phyloP scores from a whole-genome alignment of 2,113 vertebrate species.

The Nyctibius bracteatus region DNA sequence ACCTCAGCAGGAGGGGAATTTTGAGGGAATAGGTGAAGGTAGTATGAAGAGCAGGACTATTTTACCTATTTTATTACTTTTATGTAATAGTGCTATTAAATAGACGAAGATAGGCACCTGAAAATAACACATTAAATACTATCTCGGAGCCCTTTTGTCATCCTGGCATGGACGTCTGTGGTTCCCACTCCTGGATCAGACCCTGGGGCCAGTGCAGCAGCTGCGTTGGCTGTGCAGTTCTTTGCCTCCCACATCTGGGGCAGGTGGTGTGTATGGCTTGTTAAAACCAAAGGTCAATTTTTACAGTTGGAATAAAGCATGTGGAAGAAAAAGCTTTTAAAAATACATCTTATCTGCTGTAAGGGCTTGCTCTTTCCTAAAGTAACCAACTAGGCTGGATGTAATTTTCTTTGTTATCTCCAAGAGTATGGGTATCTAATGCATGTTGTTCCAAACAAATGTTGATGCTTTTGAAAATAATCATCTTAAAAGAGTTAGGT shows the following conservation, averaged over 20 bases:
- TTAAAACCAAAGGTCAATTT: neutral
- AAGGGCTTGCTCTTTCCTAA: neutral
- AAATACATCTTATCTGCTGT: neutral
- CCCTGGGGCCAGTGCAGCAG: neutral
- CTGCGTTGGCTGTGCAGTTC: neutral
- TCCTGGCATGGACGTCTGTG: neutral
- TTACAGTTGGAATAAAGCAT: neutral
- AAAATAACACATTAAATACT: neutral
- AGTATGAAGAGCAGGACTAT: neutral
- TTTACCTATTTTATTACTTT: neutral
- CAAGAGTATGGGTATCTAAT: neutral
- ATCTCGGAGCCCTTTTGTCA: neutral
- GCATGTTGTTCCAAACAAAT: neutral
- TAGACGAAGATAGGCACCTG: neutral
- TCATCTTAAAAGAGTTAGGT: neutral
- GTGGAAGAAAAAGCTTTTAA: constrained; percentile 1
- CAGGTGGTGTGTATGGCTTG: neutral
- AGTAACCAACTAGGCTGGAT: neutral
- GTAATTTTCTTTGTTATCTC: neutral
- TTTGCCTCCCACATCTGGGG: neutral
- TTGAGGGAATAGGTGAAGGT: neutral
- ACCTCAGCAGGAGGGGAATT: neutral
- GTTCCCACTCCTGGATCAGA: neutral
- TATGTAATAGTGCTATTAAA: neutral
- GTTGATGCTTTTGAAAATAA: neutral